Base-by-base conservation (phyloP, 2,113 vertebrate species). In the Seriola quinqueradiata region DNA sequence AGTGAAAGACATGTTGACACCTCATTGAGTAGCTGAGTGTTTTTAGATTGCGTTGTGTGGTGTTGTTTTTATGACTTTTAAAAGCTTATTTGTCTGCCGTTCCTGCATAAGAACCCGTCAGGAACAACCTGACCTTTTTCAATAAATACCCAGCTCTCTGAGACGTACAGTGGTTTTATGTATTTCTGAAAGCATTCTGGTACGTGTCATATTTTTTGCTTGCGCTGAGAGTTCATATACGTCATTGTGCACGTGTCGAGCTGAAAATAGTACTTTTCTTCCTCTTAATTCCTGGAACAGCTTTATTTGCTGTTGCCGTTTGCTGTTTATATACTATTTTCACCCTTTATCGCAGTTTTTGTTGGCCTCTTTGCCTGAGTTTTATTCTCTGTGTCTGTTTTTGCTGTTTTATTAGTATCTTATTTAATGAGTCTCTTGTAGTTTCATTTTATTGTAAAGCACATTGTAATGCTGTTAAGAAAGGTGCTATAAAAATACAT, bases 41-140 rank as follows among this genome's bases (percentile, higher is more conserved):
- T 82, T 71, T n/a, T 14, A 75, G 63, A 55, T 52, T 57, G 32
- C n/a, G 3, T 34, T 25, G 9, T 54, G 50, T 48, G 73, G 77
- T 82, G 79, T 87, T 83, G 67, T 54, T 70, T 78, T 65, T 2
- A 16, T 12, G 55, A 70, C 11, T 42, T 81, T 77, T 79, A 72
- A 87, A 75, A 81, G 46, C 60, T 59, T 25, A 28, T 63, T 75
- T 55, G 8, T 12, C 70, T 38, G 67, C 59, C 2, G 14, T 19
- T 25, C 3, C 54, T 28, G 17, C 12, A 11, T 48, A 46, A 48
- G 17, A 66, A 64, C 46, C 63, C 10, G 79, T 21, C 19, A 28
- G 14, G 0, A 84, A 80, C 71, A 79, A 67, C n/a, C 16, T 50
- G 59, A 78, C 79, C 40, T 78, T 23, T 48, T 34, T 73, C 25